phyloP scores from a whole-genome alignment of 1,140 invertebrate species.

The Atta texana region DNA sequence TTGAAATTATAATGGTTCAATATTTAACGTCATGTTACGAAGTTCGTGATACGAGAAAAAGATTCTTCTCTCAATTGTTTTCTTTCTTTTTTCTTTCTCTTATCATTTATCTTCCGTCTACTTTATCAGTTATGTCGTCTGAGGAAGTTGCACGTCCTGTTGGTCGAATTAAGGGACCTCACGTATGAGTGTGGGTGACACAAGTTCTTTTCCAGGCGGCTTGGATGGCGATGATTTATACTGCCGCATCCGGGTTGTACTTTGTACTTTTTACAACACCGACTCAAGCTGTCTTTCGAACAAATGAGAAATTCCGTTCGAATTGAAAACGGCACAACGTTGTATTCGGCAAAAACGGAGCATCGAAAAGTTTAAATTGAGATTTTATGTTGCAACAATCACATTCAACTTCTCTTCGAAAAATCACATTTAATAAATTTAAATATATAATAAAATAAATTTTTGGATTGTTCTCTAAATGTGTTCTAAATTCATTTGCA shows the following conservation, averaged over 20 bases:
- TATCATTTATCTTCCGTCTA: not conserved
- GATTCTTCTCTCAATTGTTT: not conserved
- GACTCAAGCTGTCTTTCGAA: conserved; percentile 20
- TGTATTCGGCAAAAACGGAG: conserved; percentile 22
- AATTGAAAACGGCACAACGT: conserved; percentile 21
- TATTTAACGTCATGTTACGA: not conserved
- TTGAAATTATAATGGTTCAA: not conserved
- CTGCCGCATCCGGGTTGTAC: conserved; percentile 21
- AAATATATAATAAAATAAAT: not conserved
- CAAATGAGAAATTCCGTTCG: conserved; percentile 41
- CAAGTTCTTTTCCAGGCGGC: conserved; percentile 32
- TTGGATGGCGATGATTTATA: conserved; percentile 42
- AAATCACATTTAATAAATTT: not conserved
- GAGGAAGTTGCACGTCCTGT: conserved; percentile 32
- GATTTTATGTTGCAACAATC: conserved; percentile 1
- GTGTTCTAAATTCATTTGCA: not conserved
- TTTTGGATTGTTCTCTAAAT: not conserved
- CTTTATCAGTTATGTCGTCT: conserved; percentile 13
- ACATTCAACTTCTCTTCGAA: conserved; percentile 8
- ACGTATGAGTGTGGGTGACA: conserved; percentile 32
- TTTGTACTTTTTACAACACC: conserved; percentile 47
- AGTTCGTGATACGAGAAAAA: not conserved
- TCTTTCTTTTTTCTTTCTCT: not conserved
- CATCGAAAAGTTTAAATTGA: conserved; percentile 47
- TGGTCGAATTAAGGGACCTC: conserved; percentile 63